These are phyloP conservation scores for Pantelozetes paolii DNA, from an alignment of 2,888 invertebrate genomes.

Conservation along the genomic window DNA sequence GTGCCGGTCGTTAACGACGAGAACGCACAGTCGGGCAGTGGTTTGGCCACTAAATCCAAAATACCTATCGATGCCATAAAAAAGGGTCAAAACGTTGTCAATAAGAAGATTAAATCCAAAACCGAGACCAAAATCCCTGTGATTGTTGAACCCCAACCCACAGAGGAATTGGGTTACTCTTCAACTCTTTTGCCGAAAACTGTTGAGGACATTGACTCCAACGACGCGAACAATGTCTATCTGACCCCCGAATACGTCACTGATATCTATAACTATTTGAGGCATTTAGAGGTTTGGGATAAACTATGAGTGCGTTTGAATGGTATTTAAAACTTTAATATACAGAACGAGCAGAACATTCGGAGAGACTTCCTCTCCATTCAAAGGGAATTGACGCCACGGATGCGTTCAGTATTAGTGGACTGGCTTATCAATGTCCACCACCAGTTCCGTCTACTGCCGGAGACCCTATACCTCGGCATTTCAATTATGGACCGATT, in stretches of 20 bases:
- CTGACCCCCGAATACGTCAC: constrained; percentile 78
- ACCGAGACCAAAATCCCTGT: background rate
- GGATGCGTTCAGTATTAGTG: constrained; percentile 81
- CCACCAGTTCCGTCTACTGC: constrained; percentile 71
- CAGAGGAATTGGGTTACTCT: constrained; percentile 17
- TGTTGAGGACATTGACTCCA: constrained; percentile 64
- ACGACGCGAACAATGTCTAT: constrained; percentile 68
- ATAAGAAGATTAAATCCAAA: background rate
- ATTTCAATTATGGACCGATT: constrained; percentile 84
- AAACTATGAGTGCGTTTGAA: background rate
- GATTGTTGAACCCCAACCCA: background rate
- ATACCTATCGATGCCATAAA: background rate
- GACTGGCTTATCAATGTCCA: constrained; percentile 95
- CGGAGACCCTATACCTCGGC: constrained; percentile 84
- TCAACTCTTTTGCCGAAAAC: constrained; percentile 42
- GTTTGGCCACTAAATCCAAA: background rate
- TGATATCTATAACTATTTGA: constrained; percentile 81
- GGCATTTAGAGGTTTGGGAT: constrained; percentile 62
- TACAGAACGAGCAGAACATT: constrained; percentile 42
- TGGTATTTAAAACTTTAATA: background rate
- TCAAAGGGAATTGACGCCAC: constrained; percentile 61
- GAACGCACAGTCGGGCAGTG: background rate
- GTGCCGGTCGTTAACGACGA: constrained; percentile 25
- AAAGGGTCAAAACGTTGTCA: background rate
- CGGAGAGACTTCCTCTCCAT: constrained; percentile 47